These are phyloP conservation scores for Tylochromis polylepis DNA, from an alignment of 2,113 vertebrate species.

Conservation along the genomic window DNA sequence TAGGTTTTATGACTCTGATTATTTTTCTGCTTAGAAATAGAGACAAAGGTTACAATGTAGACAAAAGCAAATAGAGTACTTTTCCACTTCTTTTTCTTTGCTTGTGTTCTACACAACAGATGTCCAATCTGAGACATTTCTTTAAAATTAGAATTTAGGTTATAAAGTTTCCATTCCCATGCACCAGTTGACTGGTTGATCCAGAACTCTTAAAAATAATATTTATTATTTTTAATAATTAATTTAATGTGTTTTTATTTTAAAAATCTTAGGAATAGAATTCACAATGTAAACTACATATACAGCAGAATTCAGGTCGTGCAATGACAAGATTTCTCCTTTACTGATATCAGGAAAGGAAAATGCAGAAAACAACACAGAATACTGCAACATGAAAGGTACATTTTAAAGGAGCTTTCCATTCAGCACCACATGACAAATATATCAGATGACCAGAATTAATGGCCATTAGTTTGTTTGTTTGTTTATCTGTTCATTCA, in stretches of 20 bases:
- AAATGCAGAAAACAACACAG: background rate
- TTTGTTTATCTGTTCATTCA: background rate
- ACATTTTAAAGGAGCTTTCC: background rate
- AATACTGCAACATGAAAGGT: background rate
- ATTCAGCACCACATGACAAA: background rate
- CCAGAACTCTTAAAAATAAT: background rate
- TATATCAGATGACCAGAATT: background rate
- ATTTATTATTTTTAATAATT: accelerated
- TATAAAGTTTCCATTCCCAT: background rate
- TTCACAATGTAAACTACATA: background rate
- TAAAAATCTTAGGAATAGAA: background rate
- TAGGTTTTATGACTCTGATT: background rate
- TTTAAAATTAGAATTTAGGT: background rate
- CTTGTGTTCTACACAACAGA: background rate
- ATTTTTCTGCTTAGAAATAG: background rate
- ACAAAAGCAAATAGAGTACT: background rate
- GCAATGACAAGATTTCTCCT: background rate
- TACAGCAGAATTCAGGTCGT: background rate
- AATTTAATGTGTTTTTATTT: background rate
- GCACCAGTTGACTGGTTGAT: background rate
- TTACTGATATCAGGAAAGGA: background rate
- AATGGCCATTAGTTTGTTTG: background rate
- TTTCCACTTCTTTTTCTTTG: background rate
- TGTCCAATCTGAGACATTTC: background rate
- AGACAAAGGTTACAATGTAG: background rate